A percentile compares a stretch with the other conserved stretches of the same genome.
These are phyloP conservation scores for Apocheima hispidaria DNA, from an alignment of 2,888 invertebrate genomes.

Conservation along the genomic window DNA sequence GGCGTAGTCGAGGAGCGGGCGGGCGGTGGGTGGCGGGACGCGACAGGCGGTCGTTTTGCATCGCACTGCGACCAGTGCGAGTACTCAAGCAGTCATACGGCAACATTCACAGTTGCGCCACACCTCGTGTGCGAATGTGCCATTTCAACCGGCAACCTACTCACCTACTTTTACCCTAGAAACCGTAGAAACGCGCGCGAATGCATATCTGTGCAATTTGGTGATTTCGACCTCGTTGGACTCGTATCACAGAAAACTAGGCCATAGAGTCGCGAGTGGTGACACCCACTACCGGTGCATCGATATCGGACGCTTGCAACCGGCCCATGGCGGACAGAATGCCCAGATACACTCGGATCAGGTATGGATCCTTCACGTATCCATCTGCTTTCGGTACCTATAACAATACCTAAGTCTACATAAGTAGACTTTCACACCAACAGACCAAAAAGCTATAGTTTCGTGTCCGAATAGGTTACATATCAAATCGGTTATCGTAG, in stretches of 20 bases:
- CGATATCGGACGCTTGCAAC: constrained; percentile 52
- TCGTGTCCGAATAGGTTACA: neutral
- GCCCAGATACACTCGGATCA: constrained; percentile 72
- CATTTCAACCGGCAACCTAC: constrained; percentile 22
- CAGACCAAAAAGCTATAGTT: too few relatives aligned
- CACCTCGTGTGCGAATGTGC: constrained; percentile 59
- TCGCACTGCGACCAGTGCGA: constrained; percentile 45
- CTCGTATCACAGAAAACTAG: constrained; percentile 19
- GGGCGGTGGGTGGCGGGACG: constrained; percentile 50
- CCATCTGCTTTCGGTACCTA: neutral
- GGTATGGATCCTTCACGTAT: constrained; percentile 32
- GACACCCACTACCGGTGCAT: constrained; percentile 33
- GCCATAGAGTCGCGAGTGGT: constrained; percentile 17
- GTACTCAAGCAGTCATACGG: constrained; percentile 77
- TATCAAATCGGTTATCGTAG: neutral
- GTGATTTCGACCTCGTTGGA: constrained; percentile 21
- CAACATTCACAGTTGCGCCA: constrained; percentile 80
- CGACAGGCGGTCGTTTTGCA: constrained; percentile 61
- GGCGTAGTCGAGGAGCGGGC: constrained; percentile 22
- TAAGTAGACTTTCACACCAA: too few relatives aligned
- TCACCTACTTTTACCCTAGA: constrained; percentile 15
- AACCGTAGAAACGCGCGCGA: constrained; percentile 5
- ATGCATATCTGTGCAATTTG: constrained; percentile 18
- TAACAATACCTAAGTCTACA: neutral
- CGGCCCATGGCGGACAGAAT: constrained; percentile 61